These are phyloP conservation scores for Linnaemya tessellans DNA, from an alignment of 2,888 invertebrate species.

Conservation along the genomic window DNA sequence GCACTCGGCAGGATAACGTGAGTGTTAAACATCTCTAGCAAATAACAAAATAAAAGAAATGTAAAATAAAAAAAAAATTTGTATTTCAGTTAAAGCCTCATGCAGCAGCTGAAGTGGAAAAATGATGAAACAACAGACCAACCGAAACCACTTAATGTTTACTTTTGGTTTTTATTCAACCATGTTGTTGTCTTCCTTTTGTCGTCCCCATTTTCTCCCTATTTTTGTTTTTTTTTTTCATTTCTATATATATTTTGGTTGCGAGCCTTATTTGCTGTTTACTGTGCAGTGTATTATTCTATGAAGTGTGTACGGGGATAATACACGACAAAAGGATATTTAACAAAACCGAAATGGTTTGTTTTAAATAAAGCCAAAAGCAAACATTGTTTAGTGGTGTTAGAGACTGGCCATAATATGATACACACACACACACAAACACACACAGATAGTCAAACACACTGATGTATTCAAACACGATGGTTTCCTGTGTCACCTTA, in stretches of 20 bases:
- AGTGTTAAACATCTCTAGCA: background rate
- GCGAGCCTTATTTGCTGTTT: conserved; percentile 15
- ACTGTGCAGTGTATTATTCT: conserved; percentile 9
- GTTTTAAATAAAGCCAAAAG: conserved; percentile 42
- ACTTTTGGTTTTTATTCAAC: conserved; percentile 41
- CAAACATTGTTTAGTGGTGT: conserved; percentile 64
- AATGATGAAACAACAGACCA: conserved; percentile 59
- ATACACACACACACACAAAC: conserved; percentile 7
- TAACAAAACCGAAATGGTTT: conserved; percentile 43
- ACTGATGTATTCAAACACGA: conserved; percentile 22
- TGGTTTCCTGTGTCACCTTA: conserved; percentile 71
- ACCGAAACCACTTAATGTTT: conserved; percentile 61
- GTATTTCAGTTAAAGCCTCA: conserved; percentile 40
- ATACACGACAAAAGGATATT: conserved; percentile 43
- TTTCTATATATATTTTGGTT: background rate
- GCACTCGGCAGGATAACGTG: background rate
- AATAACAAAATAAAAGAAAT: conserved; percentile 4
- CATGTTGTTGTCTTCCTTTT: background rate
- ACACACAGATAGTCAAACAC: background rate
- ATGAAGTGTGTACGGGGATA: conserved; percentile 49
- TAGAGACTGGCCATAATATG: conserved; percentile 45
- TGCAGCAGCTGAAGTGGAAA: conserved; percentile 44
- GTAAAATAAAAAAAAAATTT: background rate
- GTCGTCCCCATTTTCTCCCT: background rate
- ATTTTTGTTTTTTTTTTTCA: background rate